Percentiles rank a stretch among this genome's conserved stretches.
Conservation (phyloP, 2,797 vertebrate species). For the Macropodus opercularis region DNA sequence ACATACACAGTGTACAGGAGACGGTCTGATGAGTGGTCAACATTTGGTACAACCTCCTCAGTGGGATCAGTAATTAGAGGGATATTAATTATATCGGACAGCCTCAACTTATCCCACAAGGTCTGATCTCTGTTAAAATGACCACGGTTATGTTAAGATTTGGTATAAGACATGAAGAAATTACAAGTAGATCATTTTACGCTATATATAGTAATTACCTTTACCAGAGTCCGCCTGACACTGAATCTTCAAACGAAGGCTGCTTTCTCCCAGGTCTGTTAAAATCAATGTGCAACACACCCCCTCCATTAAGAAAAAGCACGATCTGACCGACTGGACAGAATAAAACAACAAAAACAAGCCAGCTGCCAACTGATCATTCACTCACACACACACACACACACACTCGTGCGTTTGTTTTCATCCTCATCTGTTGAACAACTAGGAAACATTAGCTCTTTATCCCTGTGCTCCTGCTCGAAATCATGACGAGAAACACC, state of each 20-base stretch:
- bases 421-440: slow-evolving; percentile 14
- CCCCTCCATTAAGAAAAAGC: slow-evolving; percentile 30
- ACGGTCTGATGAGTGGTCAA: slow-evolving; percentile 9
- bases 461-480: slow-evolving; percentile 22
- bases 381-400: slow-evolving; percentile 17
- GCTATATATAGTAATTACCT: slow-evolving; percentile 62
- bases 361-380: slow-evolving; percentile 19
- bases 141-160: slow-evolving; percentile 54
- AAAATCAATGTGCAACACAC: slow-evolving; percentile 50
- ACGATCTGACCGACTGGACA: slow-evolving; percentile 10
- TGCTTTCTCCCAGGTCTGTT: slow-evolving; percentile 33
- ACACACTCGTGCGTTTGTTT: neutral
- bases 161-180: slow-evolving; percentile 52
- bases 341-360: slow-evolving; percentile 31
- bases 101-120: slow-evolving; percentile 35
- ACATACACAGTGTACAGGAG: neutral
- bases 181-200: slow-evolving; percentile 50
- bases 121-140: slow-evolving; percentile 56
- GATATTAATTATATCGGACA: slow-evolving; percentile 61
- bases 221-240: slow-evolving; percentile 34
- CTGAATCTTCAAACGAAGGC: slow-evolving; percentile 28
- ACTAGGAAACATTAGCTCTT: slow-evolving; percentile 27
- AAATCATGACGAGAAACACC: slow-evolving; percentile 63
- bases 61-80: slow-evolving; percentile 15
- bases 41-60: slow-evolving; percentile 10